Percentiles rank a stretch among this genome's conserved stretches.
Conservation (phyloP, 53 echinoderm and acorn worm genomes). For the Zoroaster sp. region DNA sequence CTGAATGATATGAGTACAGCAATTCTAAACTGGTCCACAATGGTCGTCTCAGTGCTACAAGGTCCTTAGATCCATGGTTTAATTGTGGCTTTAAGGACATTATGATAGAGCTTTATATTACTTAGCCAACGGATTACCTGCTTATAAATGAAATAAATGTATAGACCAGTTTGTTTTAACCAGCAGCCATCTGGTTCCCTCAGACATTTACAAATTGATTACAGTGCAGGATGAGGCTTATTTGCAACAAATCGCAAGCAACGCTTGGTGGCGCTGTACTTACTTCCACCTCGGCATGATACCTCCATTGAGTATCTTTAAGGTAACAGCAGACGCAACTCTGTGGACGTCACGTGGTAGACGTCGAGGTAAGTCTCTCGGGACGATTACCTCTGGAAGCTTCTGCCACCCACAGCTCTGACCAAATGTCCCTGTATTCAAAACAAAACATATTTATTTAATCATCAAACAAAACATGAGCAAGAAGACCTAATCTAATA, state of each 20-base stretch:
- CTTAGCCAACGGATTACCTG: no score
- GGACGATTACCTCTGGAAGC: slow-evolving; percentile 76
- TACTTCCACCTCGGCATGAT: slow-evolving; percentile 92
- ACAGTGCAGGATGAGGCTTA: neutral
- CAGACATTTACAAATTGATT: no score
- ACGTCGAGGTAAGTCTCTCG: slow-evolving; percentile 57
- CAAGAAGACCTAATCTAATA: no score
- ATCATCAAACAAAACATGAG: neutral
- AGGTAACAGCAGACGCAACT: slow-evolving; percentile 90
- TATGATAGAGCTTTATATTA: no score
- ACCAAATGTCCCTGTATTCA: slow-evolving; percentile 82
- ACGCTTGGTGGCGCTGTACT: neutral
- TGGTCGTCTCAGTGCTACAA: no score
- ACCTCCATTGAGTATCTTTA: slow-evolving; percentile 95
- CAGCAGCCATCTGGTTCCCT: no score
- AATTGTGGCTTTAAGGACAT: no score
- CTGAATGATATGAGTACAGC: no score
- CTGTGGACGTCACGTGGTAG: slow-evolving; percentile 94
- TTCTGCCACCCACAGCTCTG: slow-evolving; percentile 90
- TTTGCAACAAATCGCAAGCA: neutral
- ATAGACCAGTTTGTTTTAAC: no score
- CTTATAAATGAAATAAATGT: no score
- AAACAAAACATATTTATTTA: neutral
- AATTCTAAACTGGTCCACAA: no score
- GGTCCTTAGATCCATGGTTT: no score